Base-by-base conservation (phyloP, 2,797 vertebrate genomes). In the Apogon hyalosoma region DNA sequence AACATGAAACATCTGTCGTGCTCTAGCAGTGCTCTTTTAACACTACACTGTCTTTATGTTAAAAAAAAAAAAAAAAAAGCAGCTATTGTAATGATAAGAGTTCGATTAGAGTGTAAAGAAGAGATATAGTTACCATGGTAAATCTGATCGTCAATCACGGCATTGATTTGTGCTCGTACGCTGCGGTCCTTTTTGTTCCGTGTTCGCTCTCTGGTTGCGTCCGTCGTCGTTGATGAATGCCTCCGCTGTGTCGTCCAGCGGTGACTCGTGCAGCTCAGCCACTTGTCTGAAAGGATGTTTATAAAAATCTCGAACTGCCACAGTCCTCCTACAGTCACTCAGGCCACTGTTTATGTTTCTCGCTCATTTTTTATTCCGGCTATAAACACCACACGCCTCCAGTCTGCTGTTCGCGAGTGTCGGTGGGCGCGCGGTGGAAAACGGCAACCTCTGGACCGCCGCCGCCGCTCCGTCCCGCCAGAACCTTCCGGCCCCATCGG, bases 221-320 rank as follows among this genome's bases (percentile, higher is more conserved):
- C 62, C 13, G 11, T 69, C 59, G 18, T 36, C 9, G 9, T 13
- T 81, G 83, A 73, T 76, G 62, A 77, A 82, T 74, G 53, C 43
- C 18, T 18, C 5, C 1, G 16, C 39, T 42, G 61, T 55, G 40
- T 78, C 65, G 45, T 72, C 72, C 45, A 0, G 33, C 13, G 2
- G 4, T 43, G 64, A 55, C 69, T 79, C 59, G 57, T 2, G n/a
- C 55, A 41, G 73, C 76, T 62, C 78, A 59, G 61, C 69, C 65
- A 21, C 75, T 78, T 28, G 80, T 77, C 72, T 83, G 70, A 78
- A 73, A 62, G 75, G 79, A 79, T 89, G 87, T 91, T 90, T 88
- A 87, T 80, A 77, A 77, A 77, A 90, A 83, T 79, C 80, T 15
- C 71, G 67, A 90, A 84, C 83, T 59, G 79, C 80, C 80, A 48